A percentile compares a stretch with the other conserved stretches of the same genome.
phyloP scores from a whole-genome alignment of 2,888 invertebrate species.

The Acleris laterana region DNA sequence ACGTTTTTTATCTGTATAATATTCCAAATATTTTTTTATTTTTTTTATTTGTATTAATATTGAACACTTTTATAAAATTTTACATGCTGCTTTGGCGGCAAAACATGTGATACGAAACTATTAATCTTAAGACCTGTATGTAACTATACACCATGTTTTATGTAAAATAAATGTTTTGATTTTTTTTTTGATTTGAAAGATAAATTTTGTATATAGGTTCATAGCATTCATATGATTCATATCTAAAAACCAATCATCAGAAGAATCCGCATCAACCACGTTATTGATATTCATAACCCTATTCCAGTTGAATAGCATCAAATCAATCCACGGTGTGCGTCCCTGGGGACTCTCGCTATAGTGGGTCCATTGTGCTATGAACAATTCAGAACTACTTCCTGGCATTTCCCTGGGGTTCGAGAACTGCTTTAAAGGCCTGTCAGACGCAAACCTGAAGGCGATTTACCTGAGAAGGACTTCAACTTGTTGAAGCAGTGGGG shows the following conservation, averaged over 20 bases:
- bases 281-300: background rate
- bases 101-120: no score
- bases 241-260: background rate
- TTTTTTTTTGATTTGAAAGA: no score
- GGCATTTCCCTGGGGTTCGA: slow-evolving; percentile 10
- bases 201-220: no score
- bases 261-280: background rate
- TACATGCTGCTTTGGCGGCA: no score
- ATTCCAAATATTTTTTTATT: no score
- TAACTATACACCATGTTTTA: no score
- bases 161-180: no score
- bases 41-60: no score
- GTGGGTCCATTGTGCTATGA: slow-evolving; percentile 8
- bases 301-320: slow-evolving; percentile 1
- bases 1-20: no score
- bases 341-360: background rate
- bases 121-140: no score
- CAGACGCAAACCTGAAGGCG: background rate
- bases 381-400: slow-evolving; percentile 17
- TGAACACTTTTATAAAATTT: no score
- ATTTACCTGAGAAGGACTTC: background rate
- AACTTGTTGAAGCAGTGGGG: background rate
- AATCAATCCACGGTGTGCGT: background rate
- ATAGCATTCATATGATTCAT: no score
- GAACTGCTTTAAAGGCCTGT: slow-evolving; percentile 16